phyloP scores from a whole-genome alignment of 2,797 vertebrate genomes.

The Peromyscus eremicus region DNA sequence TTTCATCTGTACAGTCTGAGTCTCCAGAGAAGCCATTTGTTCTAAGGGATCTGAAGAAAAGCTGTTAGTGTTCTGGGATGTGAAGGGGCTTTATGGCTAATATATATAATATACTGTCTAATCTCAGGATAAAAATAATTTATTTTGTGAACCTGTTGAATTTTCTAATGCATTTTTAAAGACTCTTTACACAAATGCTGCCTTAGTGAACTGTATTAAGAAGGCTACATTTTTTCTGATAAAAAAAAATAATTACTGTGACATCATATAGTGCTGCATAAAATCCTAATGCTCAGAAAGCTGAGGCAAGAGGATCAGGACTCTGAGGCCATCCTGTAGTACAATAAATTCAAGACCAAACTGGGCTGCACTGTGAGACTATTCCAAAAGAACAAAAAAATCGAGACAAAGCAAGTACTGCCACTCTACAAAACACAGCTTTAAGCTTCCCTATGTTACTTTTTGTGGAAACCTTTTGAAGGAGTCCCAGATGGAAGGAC shows the following conservation, averaged over 20 bases:
- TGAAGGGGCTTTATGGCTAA: constrained; percentile 11
- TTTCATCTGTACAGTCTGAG: constrained; percentile 46
- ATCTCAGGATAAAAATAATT: constrained; percentile 29
- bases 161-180: constrained; percentile 32
- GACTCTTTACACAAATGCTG: not conserved
- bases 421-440: not conserved
- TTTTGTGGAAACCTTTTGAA: not conserved
- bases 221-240: not conserved
- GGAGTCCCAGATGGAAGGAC: not conserved
- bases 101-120: constrained; percentile 37
- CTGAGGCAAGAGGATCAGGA: not conserved
- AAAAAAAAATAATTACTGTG: constrained; percentile 4
- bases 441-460: not conserved
- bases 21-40: constrained; percentile 66
- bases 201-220: not conserved
- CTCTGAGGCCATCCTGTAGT: not conserved
- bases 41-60: constrained; percentile 67
- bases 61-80: not conserved
- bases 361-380: not conserved
- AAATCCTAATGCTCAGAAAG: not conserved
- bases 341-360: not conserved
- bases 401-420: not conserved
- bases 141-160: constrained; percentile 19
- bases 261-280: not conserved
- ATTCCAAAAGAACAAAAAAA: not conserved